phyloP scores from a whole-genome alignment of 2,113 vertebrate genomes.

The Trochalopteron elliotii region DNA sequence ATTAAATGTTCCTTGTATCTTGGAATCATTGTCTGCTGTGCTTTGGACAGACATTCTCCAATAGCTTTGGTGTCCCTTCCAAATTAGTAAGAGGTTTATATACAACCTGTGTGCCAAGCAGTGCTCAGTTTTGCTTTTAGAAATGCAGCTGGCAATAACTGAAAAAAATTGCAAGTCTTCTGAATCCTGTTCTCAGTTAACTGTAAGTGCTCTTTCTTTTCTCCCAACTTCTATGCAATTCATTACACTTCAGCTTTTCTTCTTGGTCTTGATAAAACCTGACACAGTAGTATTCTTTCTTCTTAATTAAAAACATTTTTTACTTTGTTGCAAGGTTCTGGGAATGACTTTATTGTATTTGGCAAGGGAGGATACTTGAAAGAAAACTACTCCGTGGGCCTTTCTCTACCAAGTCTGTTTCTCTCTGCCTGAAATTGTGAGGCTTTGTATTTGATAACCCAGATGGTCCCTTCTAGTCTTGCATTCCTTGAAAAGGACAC shows the following conservation, averaged over 20 bases:
- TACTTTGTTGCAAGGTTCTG: not conserved
- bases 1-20: not conserved
- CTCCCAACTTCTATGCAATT: not conserved
- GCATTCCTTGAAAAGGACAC: slow-evolving; percentile 9
- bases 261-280: not conserved
- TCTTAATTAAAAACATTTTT: slow-evolving; percentile 2
- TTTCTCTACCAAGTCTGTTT: not conserved
- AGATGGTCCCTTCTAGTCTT: slow-evolving; percentile 37
- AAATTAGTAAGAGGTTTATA: not conserved
- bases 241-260: not conserved
- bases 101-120: not conserved
- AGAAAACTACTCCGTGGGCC: not conserved
- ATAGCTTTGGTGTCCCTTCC: not conserved
- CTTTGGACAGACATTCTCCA: not conserved
- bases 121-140: not conserved
- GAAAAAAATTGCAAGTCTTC: not conserved
- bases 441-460: slow-evolving; percentile 25
- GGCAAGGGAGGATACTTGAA: not conserved
- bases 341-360: not conserved
- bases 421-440: not conserved
- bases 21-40: not conserved
- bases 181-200: not conserved
- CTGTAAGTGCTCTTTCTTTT: not conserved
- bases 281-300: not conserved
- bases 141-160: not conserved